Evolutionary conservation across 2,113 vertebrate genomes (phyloP), one percentile per base, ranked within the genome.

Genomic region (Phalacrocorax brasilianus): DNA sequence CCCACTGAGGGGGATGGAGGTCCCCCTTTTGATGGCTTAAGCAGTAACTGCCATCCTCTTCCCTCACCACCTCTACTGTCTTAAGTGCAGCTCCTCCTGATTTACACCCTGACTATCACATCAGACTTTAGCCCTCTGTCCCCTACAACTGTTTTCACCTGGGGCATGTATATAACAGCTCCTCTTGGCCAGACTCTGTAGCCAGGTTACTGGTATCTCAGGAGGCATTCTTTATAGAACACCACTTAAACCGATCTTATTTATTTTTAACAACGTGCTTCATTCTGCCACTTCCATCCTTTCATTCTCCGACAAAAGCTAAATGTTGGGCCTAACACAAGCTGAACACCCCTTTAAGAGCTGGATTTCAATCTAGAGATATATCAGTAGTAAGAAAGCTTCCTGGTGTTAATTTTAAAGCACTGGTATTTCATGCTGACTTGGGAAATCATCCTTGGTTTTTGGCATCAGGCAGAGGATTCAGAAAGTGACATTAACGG

Each of bases 371-470:
- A 26, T 94, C 66, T 87, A 68, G 47, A 76, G 61, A 62, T 76
- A 59, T 83, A 94, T 78, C 71, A 62, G 70, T 24, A 68, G 50
- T 62, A 79, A 59, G 61, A 95, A 91, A 81, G 40, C 44, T 93
- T 97, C 63, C 59, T 77, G n/a, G 65, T 85, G 49, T 79, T 96
- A 89, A 92, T 95, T 95, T 92, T 91, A 90, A 95, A 96, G 77
- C 52, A 82, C 72, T 91, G 74, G 71, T 84, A 70, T 94, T 94
- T 96, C 92, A 59, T 95, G 82, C 93, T 96, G 97, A 96, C 97
- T 94, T 92, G 95, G 91, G 79, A 88, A 96, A 92, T 95, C 82
- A 94, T 89, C 67, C 50, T 70, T 56, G 8, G 35, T n/a, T 96
- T 96, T 95, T 94, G 97, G 95, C 95, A 95, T 78, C 61, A 30